Conservation (phyloP, 2,888 invertebrate genomes). For the Orthosia gothica region DNA sequence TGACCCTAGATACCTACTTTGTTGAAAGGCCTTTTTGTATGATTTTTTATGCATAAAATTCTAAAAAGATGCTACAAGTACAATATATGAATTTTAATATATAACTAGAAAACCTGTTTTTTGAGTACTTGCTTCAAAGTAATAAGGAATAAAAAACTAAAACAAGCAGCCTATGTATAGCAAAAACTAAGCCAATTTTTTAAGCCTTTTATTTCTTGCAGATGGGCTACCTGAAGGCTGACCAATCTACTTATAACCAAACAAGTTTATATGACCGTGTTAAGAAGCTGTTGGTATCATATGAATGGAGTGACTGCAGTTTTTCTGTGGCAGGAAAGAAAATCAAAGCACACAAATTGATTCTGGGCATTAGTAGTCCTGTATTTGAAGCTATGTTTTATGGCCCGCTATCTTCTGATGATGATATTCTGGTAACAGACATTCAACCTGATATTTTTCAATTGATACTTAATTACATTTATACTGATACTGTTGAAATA, state of each 20-base stretch:
- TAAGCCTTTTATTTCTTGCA: slow-evolving; percentile 73
- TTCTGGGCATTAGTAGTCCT: slow-evolving; percentile 93
- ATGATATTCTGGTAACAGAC: slow-evolving; percentile 90
- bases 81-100: not conserved
- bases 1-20: slow-evolving; percentile 45
- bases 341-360: slow-evolving; percentile 92
- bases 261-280: slow-evolving; percentile 87
- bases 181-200: slow-evolving; percentile 35
- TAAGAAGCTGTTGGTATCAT: slow-evolving; percentile 86
- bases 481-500: slow-evolving; percentile 91
- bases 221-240: slow-evolving; percentile 84
- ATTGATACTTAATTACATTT: slow-evolving; percentile 92
- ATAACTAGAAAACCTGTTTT: slow-evolving; percentile 46
- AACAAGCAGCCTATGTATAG: slow-evolving; percentile 15
- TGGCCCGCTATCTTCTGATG: slow-evolving; percentile 91
- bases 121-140: slow-evolving; percentile 24
- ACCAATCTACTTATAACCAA: slow-evolving; percentile 71
- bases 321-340: slow-evolving; percentile 90
- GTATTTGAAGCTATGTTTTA: slow-evolving; percentile 94
- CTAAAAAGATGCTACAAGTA: not conserved
- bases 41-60: not conserved
- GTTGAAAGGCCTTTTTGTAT: not conserved
- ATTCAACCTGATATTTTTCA: slow-evolving; percentile 92
- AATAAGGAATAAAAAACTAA: slow-evolving; percentile 43
- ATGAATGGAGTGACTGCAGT: slow-evolving; percentile 92